Evolutionary conservation across 2,888 invertebrate species (phyloP), one percentile per base, ranked within the genome.

Genomic region (Zaprionus lineosus): DNA sequence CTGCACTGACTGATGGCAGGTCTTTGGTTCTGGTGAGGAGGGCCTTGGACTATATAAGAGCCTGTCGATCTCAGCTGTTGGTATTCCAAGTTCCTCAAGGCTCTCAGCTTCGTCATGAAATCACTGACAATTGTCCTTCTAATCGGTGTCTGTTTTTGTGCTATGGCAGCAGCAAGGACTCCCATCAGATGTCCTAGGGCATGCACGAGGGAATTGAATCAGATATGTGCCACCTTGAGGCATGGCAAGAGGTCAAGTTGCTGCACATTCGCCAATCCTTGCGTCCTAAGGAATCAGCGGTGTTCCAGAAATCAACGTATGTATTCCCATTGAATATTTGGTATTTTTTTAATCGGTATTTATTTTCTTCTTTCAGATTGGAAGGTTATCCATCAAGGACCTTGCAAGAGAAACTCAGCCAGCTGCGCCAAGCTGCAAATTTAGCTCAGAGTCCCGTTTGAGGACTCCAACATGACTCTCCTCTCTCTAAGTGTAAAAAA

Each of bases 21-120:
- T n/a, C n/a, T n/a, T n/a, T n/a, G n/a, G n/a, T n/a, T n/a, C n/a
- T n/a, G n/a, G n/a, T n/a, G n/a, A n/a, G n/a, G n/a, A n/a, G n/a
- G n/a, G n/a, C n/a, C n/a, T n/a, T n/a, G 6, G 14, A 9, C 26
- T 68, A 73, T 72, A 56, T 50, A 72, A 76, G 39, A 9, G 7
- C 1, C 15, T 24, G 7, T 8, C 4, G 0, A 21, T 0, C 4
- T 7, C 4, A 0, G 2, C 0, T 0, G 14, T 8, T 6, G n/a
- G 9, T 16, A 11, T 6, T 50, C 8, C 40, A 48, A n/a, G 7
- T 14, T 5, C 31, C 9, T 2, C 1, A 6, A 3, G 1, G 15
- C 7, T 14, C 7, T 8, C 1, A 1, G n/a, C n/a, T n/a, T 21
- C 46, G 41, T 33, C 7, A 66, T 74, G 75, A 61, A 8, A 44